Evolutionary conservation across 2,888 invertebrate species (phyloP), one percentile per base, ranked within the genome.

Genomic region (Pristionchus maxplancki): DNA sequence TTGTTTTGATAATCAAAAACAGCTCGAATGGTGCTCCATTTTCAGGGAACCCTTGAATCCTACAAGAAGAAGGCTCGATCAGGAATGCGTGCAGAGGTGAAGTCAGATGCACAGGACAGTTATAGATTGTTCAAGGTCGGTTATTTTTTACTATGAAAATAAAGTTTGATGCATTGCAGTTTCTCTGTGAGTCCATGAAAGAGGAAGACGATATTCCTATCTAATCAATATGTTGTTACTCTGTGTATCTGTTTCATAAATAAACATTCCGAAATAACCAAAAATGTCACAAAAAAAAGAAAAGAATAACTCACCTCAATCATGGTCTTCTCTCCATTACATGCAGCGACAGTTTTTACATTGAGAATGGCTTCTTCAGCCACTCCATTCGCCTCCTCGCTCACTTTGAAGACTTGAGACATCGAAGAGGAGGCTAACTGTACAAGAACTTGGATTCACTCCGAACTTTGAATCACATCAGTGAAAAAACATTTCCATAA

Each of bases 351-450:
- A 40, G 85, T 85, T 64, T 85, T 85, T 40, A 85, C 64, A 67
- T 85, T 85, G 37, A 85, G 85, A 40, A 85, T 85, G 1, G 40
- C 37, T 67, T 85, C 85, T 31, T 85, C 85, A 24, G 85, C 85
- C 64, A 85, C 37, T 64, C 64, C 85, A 85, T 85, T 85, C 24
- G 85, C 85, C 24, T 64, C 85, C 31, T 44, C 85, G 20, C 53
- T 67, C 24, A 85, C 44, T 34, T 62, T 85, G 40, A 85, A 40
- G 24, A 44, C 44, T 28, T 28, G 20, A 3, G 40, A 34, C 37
- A 64, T 44, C 8, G 40, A 85, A 1, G 40, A 48, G 37, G 85
- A 37, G 1, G 85, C 37, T 13, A 84, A 84, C 84, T 84, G 84
- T 2, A 84, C 15, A 34, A 17, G 4, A 24, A 58, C 5, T 58